phyloP scores from a whole-genome alignment of 2,888 invertebrate species.

The Galerucella pusilla region DNA sequence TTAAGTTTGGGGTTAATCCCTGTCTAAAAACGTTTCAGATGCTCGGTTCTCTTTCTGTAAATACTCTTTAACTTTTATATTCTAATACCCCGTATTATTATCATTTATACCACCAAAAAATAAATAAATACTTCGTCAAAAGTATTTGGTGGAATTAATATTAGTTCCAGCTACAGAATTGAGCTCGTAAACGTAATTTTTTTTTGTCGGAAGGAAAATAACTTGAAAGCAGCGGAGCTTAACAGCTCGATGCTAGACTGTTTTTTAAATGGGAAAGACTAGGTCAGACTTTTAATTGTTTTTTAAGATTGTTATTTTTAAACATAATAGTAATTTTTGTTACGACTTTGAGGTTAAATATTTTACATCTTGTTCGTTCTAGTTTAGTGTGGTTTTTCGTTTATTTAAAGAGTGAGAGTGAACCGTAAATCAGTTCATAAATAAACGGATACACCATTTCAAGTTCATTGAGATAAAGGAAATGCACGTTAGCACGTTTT shows the following conservation, averaged over 20 bases:
- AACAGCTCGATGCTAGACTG: slow-evolving; percentile 29
- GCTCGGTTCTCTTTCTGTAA: too few species aligned
- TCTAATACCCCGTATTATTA: too few species aligned
- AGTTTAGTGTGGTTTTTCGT: background rate
- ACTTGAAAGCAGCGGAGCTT: slow-evolving; percentile 36
- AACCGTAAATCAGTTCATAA: background rate
- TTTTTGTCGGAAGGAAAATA: slow-evolving; percentile 32
- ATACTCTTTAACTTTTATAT: too few species aligned
- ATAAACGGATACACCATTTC: background rate
- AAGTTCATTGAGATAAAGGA: too few species aligned
- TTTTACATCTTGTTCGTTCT: slow-evolving; percentile 1
- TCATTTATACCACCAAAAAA: too few species aligned
- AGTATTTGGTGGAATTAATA: background rate
- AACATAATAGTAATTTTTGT: slow-evolving; percentile 20
- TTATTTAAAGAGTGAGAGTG: background rate
- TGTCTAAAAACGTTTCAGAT: too few species aligned
- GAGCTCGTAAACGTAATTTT: background rate
- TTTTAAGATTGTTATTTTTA: slow-evolving; percentile 29
- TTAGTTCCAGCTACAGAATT: background rate
- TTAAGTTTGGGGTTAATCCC: too few species aligned
- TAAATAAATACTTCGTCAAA: background rate
- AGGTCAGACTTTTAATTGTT: slow-evolving; percentile 36
- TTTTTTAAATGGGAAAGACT: slow-evolving; percentile 36
- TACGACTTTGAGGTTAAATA: slow-evolving; percentile 19
- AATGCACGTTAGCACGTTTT: too few species aligned